Evolutionary conservation across 1,140 invertebrate genomes (phyloP).

Genomic region (Aricia agestis): DNA sequence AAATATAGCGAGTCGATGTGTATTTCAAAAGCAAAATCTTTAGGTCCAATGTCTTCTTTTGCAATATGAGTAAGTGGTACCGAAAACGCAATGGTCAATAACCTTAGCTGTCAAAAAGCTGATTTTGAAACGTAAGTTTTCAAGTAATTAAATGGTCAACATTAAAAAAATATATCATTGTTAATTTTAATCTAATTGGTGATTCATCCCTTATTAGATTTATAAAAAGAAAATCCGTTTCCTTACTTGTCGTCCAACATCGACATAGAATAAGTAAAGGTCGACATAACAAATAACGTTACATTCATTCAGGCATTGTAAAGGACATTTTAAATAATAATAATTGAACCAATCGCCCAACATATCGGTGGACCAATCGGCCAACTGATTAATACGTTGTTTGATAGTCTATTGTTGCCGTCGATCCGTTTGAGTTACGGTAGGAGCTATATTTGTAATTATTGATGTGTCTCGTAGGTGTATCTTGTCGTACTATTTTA

Average conservation of each 20-base stretch:
- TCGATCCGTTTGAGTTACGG: conserved; percentile 25
- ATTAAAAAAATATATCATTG: no score
- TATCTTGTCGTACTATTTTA: conserved; percentile 32
- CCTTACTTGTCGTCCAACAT: conserved; percentile 33
- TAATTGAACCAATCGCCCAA: conserved; percentile 59
- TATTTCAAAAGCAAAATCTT: no score
- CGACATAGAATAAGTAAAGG: conserved; percentile 54
- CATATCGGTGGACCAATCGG: conserved; percentile 36
- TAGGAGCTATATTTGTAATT: conserved; percentile 32
- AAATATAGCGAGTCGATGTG: no score
- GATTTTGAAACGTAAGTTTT: no score
- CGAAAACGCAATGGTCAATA: no score
- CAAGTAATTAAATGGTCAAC: no score
- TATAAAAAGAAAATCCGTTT: conserved; percentile 23
- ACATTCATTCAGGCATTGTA: conserved; percentile 60
- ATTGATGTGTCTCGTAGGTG: conserved; percentile 33
- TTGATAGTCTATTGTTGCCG: conserved; percentile 33
- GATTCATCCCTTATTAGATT: no score
- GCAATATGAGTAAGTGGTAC: no score
- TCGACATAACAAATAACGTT: conserved; percentile 52
- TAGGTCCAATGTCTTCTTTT: no score
- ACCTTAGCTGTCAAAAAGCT: no score
- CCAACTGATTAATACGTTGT: conserved; percentile 44
- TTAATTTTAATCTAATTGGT: no score
- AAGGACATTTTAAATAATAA: conserved; percentile 56